These are phyloP conservation scores for Mythimna lalbum DNA, from an alignment of 2,888 invertebrate genomes.

Conservation along the genomic window DNA sequence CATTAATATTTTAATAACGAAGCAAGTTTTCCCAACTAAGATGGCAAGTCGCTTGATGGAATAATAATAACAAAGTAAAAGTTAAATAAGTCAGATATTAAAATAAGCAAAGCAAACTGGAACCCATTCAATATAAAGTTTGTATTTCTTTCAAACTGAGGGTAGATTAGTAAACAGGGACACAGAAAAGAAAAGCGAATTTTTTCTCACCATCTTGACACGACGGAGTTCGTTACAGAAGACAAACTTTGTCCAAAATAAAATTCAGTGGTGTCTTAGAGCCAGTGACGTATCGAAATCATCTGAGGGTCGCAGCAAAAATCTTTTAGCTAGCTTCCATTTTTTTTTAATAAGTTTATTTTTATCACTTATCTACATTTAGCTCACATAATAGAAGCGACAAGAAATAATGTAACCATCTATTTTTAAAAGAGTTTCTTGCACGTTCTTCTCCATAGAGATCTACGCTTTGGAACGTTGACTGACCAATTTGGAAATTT, in stretches of 20 bases:
- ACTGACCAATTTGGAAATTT: no score
- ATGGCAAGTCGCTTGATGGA: slow-evolving; percentile 16
- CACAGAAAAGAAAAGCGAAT: slow-evolving; percentile 14
- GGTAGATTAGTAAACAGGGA: slow-evolving; percentile 42
- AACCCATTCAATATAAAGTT: slow-evolving; percentile 52
- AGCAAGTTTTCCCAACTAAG: slow-evolving; percentile 23
- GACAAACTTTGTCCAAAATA: not conserved
- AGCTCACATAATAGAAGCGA: no score
- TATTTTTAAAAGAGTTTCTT: no score
- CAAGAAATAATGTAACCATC: no score
- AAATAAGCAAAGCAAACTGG: slow-evolving; percentile 38
- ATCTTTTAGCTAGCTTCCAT: no score
- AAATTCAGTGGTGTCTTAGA: no score
- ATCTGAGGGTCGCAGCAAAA: no score
- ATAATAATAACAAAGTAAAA: slow-evolving; percentile 37
- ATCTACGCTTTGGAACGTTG: no score
- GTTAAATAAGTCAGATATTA: slow-evolving; percentile 40
- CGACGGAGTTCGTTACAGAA: not conserved
- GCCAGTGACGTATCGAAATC: no score
- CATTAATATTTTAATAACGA: slow-evolving; percentile 26
- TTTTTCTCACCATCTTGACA: slow-evolving; percentile 15
- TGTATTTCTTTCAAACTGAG: slow-evolving; percentile 51
- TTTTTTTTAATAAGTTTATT: no score
- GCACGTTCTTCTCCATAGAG: no score
- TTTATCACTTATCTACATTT: no score